A percentile compares a stretch with the other conserved stretches of the same genome.
Conservation (phyloP, 2,797 vertebrate species). For the Thripadectes ignobilis region DNA sequence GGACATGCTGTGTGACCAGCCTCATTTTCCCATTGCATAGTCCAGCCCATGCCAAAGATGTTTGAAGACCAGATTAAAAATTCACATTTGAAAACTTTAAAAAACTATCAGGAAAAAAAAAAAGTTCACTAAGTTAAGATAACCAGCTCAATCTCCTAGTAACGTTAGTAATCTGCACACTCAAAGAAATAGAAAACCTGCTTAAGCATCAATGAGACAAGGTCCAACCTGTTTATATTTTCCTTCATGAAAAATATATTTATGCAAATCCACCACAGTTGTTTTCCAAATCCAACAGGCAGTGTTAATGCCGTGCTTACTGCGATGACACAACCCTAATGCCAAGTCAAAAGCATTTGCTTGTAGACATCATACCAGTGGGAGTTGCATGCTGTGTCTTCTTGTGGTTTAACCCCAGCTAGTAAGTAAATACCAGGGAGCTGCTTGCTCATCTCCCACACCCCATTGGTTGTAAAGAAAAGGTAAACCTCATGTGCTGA, state of each 20-base stretch:
- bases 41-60: neutral
- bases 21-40: neutral
- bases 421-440: neutral
- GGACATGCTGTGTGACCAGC: fast-evolving
- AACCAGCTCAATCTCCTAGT: neutral
- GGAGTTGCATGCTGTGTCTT: neutral
- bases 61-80: neutral
- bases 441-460: neutral
- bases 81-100: neutral
- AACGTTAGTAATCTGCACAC: neutral
- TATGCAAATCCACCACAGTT: neutral
- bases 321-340: neutral
- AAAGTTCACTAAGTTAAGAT: neutral
- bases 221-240: neutral
- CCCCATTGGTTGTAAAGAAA: neutral
- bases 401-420: neutral
- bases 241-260: neutral
- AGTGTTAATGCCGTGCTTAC: neutral
- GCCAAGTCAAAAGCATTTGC: neutral
- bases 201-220: neutral
- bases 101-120: neutral
- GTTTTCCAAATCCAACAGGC: neutral
- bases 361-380: neutral
- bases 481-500: neutral
- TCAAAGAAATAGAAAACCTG: neutral